Base-by-base conservation (phyloP, 2,797 vertebrate species). In the Anabacerthia variegaticeps region DNA sequence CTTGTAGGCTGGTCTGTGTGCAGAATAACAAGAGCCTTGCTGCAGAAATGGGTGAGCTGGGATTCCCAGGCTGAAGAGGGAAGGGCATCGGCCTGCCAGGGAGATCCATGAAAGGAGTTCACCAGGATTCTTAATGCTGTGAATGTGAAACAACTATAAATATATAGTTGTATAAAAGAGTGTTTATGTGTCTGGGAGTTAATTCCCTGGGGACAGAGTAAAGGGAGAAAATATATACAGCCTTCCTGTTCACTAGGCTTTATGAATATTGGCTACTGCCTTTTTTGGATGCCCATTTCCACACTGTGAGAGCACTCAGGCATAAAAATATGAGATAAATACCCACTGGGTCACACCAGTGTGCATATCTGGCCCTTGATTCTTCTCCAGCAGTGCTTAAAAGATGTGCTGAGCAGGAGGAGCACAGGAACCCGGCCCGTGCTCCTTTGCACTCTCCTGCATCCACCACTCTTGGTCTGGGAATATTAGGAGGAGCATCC, bases 331-430 rank as follows among this genome's bases (percentile, higher is more conserved):
- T 36, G 36, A 51, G 34, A 34, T 21, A 82, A 77, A 39, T 59
- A 54, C 5, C 32, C 7, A 16, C 3, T 59, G 28, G 32, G 14
- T 89, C 61, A 66, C 14, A 58, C 7, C n/a, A 30, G 0, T 1
- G 2, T 54, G 90, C 6, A 1, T 58, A 19, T 58, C 74, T 90
- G 34, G 37, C 28, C n/a, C 34, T 72, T 43, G 3, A 15, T 90
- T 90, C 44, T 83, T 89, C 30, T 80, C 52, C 4, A 7, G 0
- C 17, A 28, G 52, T 17, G 10, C 37, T 49, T 23, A 48, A 51
- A 83, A 37, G n/a, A 37, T 54, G 22, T 52, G 24, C 49, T 71
- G 27, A 27, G 67, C 15, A 27, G 36, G 39, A 26, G 36, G 23
- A 23, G 20, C n/a, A 6, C 1, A 1, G 30, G 43, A 71, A 12